A percentile compares a stretch with the other conserved stretches of the same genome.
Conservation (phyloP, 2,888 invertebrate species). For the Ennomos quercinarius region DNA sequence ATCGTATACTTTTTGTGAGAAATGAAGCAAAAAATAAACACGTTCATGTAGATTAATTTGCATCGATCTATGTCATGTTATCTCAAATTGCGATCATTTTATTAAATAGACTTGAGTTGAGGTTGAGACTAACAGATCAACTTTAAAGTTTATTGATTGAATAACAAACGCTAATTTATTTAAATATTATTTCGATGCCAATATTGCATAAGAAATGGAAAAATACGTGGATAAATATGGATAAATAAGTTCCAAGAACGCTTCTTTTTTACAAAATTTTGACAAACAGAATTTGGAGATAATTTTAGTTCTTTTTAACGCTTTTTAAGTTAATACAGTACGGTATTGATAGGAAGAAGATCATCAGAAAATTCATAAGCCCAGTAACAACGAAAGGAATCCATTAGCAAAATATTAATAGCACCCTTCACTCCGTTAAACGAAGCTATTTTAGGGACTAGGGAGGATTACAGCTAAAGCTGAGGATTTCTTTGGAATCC, state of each 20-base stretch:
- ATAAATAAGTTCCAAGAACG: no score
- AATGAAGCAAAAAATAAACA: background rate
- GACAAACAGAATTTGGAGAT: no score
- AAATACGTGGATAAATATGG: no score
- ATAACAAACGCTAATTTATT: no score
- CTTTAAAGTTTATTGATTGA: background rate
- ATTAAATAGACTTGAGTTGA: background rate
- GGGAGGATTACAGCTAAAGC: conserved; percentile 19
- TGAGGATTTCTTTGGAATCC: conserved; percentile 17
- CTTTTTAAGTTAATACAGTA: no score
- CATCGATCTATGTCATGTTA: conserved; percentile 15
- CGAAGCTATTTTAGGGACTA: conserved; percentile 29
- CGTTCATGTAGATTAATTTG: background rate
- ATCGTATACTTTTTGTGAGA: background rate
- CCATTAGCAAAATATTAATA: conserved; percentile 28
- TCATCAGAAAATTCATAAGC: no score
- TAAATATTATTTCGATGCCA: no score
- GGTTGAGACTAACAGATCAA: background rate
- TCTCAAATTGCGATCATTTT: conserved; percentile 1
- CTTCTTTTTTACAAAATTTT: no score
- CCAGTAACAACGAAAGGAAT: conserved; percentile 7
- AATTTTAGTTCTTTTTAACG: no score
- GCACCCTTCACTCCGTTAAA: conserved; percentile 20
- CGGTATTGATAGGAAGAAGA: no score
- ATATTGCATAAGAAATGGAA: no score